These are phyloP conservation scores for Drosophila lacteicornis DNA, from an alignment of 1,140 invertebrate genomes.

Conservation along the genomic window DNA sequence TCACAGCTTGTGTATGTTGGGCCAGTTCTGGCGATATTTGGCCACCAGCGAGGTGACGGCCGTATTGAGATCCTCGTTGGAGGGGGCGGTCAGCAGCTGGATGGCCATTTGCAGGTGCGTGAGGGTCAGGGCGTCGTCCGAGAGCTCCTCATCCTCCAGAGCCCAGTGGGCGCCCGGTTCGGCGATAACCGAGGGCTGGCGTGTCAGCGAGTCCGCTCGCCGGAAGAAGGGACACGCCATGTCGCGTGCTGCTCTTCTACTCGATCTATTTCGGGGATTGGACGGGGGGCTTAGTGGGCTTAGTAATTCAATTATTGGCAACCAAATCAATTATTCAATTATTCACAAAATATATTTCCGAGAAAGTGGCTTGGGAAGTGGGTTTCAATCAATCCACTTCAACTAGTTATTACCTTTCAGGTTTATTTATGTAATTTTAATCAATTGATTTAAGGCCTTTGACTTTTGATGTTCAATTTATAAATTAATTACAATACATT, in stretches of 20 bases:
- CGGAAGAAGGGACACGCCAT: constrained; percentile 85
- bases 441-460: neutral
- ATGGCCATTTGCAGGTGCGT: constrained; percentile 87
- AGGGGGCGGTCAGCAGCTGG: constrained; percentile 87
- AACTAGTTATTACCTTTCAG: neutral
- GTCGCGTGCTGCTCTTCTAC: constrained; percentile 61
- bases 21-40: constrained; percentile 82
- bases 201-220: constrained; percentile 71
- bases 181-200: constrained; percentile 80
- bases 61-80: constrained; percentile 84
- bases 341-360: neutral
- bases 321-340: constrained; percentile 19
- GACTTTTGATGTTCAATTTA: neutral
- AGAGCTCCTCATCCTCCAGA: constrained; percentile 78
- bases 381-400: neutral
- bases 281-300: neutral
- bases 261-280: constrained; percentile 22
- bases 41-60: constrained; percentile 77
- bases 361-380: neutral
- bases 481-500: neutral
- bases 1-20: constrained; percentile 82
- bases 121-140: constrained; percentile 84
- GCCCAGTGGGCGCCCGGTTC: constrained; percentile 75
- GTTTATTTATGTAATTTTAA: neutral
- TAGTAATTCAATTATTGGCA: constrained; percentile 32